A percentile compares a stretch with the other conserved stretches of the same genome.
phyloP scores from a whole-genome alignment of 1,140 invertebrate species.

The Micrasema minimum region DNA sequence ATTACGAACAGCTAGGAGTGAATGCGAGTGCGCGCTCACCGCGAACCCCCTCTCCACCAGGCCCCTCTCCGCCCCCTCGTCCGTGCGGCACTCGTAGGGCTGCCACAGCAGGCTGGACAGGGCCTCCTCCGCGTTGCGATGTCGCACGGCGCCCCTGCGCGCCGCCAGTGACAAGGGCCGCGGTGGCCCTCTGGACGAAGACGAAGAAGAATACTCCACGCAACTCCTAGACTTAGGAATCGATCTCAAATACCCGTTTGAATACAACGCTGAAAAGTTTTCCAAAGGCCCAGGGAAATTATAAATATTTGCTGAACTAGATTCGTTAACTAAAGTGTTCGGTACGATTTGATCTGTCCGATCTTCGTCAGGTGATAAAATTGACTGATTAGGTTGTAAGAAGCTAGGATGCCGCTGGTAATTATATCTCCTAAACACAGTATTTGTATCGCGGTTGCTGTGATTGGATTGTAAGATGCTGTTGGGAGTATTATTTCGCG shows the following conservation, averaged over 20 bases:
- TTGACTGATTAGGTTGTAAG: too few relatives aligned
- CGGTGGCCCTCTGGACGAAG: constrained; percentile 55
- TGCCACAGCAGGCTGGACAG: constrained; percentile 65
- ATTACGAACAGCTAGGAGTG: constrained; percentile 56
- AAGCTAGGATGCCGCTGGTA: not conserved
- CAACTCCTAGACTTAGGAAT: constrained; percentile 46
- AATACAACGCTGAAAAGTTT: constrained; percentile 16
- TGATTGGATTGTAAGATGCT: too few relatives aligned
- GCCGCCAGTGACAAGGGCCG: constrained; percentile 35
- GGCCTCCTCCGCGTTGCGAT: constrained; percentile 64
- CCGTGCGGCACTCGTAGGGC: constrained; percentile 64
- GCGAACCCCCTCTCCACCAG: constrained; percentile 55
- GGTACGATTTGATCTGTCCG: too few relatives aligned
- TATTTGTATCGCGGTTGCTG: too few relatives aligned
- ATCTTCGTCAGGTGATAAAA: too few relatives aligned
- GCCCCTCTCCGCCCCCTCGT: constrained; percentile 53
- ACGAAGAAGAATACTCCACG: constrained; percentile 18
- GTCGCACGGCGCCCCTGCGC: constrained; percentile 55
- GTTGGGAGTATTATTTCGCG: not conserved
- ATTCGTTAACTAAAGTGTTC: too few relatives aligned
- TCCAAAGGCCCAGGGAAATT: constrained; percentile 29
- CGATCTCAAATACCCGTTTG: constrained; percentile 5
- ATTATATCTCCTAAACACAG: constrained; percentile 6
- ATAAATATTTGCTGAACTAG: too few relatives aligned
- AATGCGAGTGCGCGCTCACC: constrained; percentile 64